Evolutionary conservation across 2,113 vertebrate genomes (phyloP).

Genomic region (Sander vitreus): DNA sequence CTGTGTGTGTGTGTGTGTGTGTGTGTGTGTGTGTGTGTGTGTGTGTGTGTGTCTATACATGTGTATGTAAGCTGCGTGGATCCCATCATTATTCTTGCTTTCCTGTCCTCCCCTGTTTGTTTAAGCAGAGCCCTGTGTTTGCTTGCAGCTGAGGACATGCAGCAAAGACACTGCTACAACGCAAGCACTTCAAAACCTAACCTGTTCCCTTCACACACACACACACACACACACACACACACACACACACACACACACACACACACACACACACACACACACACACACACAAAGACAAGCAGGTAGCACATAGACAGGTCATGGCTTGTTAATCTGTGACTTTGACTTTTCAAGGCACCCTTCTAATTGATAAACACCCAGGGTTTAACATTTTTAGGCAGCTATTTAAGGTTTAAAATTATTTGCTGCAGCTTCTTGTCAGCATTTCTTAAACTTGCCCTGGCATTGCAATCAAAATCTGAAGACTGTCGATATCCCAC

Average conservation of each 20-base stretch:
- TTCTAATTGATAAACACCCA: constrained; percentile 36
- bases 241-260: constrained; percentile 60
- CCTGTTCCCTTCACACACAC: constrained; percentile 39
- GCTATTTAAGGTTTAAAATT: neutral
- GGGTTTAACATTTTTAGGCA: neutral
- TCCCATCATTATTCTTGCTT: constrained; percentile 91
- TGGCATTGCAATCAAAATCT: neutral
- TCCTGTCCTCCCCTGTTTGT: constrained; percentile 91
- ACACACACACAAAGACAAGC: constrained; percentile 53
- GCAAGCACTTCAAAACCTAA: constrained; percentile 70
- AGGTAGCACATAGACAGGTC: constrained; percentile 55
- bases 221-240: neutral
- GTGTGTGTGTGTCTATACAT: constrained; percentile 62
- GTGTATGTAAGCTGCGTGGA: constrained; percentile 83
- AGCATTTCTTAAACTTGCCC: neutral
- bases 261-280: constrained; percentile 60
- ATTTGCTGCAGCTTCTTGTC: neutral
- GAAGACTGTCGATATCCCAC: neutral
- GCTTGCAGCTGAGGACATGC: constrained; percentile 65
- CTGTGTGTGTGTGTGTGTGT: constrained; percentile 61
- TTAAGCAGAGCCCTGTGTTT: constrained; percentile 82
- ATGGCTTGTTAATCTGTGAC: constrained; percentile 66
- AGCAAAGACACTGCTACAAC: constrained; percentile 67
- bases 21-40: constrained; percentile 64
- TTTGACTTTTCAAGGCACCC: constrained; percentile 35